Evolutionary conservation across 2,113 vertebrate genomes (phyloP).

Genomic region (Salvator merianae): DNA sequence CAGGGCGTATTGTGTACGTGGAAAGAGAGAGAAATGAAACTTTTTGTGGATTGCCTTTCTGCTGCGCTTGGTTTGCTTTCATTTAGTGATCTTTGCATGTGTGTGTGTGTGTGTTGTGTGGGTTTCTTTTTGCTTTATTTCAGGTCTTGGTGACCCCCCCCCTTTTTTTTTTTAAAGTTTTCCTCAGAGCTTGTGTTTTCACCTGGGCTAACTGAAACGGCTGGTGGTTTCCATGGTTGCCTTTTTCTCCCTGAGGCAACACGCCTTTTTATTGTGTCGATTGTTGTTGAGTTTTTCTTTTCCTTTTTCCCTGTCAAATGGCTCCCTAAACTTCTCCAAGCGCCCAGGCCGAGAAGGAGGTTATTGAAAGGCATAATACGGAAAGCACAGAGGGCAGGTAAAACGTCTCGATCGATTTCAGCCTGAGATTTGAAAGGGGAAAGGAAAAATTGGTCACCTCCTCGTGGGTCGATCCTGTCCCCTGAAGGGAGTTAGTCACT

Average conservation of each 20-base stretch:
- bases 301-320: constrained; percentile 54
- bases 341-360: constrained; percentile 62
- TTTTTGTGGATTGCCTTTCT: background rate
- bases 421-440: constrained; percentile 30
- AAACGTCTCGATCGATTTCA: background rate
- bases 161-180: background rate
- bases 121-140: background rate
- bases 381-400: constrained; percentile 35
- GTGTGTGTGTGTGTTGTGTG: too few relatives aligned
- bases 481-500: background rate
- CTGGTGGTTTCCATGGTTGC: constrained; percentile 80
- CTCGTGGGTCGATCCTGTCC: background rate
- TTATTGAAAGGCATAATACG: constrained; percentile 51
- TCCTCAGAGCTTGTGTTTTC: constrained; percentile 61
- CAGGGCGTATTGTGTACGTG: background rate
- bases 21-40: rapidly evolving
- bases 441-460: constrained; percentile 18
- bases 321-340: constrained; percentile 77
- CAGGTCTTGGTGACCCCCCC: constrained; percentile 39
- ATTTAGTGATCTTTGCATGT: background rate
- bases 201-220: constrained; percentile 73
- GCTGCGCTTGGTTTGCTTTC: background rate
- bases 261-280: constrained; percentile 81
- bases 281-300: constrained; percentile 75
- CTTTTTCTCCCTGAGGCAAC: constrained; percentile 62